Evolutionary conservation across 2,797 vertebrate genomes (phyloP).

Genomic region (Cryptoprocta ferox): DNA sequence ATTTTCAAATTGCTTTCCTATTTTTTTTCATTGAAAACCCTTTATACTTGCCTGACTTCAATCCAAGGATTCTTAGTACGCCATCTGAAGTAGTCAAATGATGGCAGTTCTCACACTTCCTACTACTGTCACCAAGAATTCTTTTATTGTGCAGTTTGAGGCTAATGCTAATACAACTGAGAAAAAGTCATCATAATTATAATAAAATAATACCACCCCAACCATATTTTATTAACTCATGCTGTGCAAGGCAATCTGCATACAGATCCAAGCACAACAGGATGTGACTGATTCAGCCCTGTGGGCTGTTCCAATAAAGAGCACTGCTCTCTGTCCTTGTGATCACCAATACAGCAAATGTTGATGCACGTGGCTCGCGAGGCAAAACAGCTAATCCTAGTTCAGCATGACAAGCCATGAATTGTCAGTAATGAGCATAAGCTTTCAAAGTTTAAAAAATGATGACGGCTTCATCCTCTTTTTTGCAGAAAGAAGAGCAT

Average conservation of each 20-base stretch:
- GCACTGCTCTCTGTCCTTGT: background rate
- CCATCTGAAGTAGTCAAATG: background rate
- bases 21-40: background rate
- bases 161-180: background rate
- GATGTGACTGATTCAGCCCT: background rate
- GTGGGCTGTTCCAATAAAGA: background rate
- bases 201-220: background rate
- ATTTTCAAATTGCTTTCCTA: background rate
- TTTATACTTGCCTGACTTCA: slow-evolving; percentile 1
- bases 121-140: background rate
- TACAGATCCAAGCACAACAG: background rate
- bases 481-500: background rate
- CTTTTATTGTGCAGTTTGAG: background rate
- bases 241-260: slow-evolving; percentile 18
- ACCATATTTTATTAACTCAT: slow-evolving; percentile 1
- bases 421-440: background rate
- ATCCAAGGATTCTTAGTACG: background rate
- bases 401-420: background rate
- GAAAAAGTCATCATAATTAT: background rate
- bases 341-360: background rate
- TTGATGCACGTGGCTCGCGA: fast-evolving
- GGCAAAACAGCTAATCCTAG: background rate
- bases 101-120: background rate
- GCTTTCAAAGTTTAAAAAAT: background rate
- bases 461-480: background rate